These are phyloP conservation scores for Laterallus jamaicensis DNA, from an alignment of 2,113 vertebrate genomes.

Conservation along the genomic window DNA sequence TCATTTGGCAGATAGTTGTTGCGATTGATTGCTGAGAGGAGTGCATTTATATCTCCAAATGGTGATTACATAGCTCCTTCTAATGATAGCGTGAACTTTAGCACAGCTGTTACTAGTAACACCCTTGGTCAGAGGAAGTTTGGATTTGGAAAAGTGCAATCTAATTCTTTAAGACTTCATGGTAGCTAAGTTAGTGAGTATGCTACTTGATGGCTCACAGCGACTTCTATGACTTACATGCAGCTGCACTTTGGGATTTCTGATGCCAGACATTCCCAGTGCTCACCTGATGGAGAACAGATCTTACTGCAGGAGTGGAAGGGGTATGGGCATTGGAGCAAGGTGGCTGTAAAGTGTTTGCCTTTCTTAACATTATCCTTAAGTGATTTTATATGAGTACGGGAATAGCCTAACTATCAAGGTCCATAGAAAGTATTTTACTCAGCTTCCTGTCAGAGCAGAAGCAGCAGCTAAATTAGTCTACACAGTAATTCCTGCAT, in stretches of 20 bases:
- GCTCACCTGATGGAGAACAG: not conserved
- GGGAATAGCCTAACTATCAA: not conserved
- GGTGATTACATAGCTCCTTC: not conserved
- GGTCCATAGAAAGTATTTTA: not conserved
- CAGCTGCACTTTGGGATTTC: not conserved
- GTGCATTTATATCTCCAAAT: not conserved
- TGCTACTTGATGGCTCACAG: not conserved
- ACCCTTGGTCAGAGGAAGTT: not conserved
- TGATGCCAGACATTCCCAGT: not conserved
- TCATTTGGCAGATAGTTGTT: not conserved
- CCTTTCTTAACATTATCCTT: not conserved
- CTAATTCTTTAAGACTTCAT: not conserved
- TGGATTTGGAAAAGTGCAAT: not conserved
- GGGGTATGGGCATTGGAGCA: not conserved
- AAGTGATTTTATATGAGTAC: not conserved
- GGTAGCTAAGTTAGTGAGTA: not conserved
- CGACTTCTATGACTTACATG: not conserved
- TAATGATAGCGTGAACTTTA: not conserved
- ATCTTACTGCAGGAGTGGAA: not conserved
- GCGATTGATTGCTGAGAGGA: rapidly evolving
- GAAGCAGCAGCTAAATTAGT: not conserved
- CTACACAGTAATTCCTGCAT: not conserved
- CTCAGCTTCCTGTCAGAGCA: not conserved
- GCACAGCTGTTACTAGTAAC: not conserved
- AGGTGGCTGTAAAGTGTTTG: not conserved